Conservation (phyloP, 1,140 invertebrate genomes). For the Sitodiplosis mosellana region DNA sequence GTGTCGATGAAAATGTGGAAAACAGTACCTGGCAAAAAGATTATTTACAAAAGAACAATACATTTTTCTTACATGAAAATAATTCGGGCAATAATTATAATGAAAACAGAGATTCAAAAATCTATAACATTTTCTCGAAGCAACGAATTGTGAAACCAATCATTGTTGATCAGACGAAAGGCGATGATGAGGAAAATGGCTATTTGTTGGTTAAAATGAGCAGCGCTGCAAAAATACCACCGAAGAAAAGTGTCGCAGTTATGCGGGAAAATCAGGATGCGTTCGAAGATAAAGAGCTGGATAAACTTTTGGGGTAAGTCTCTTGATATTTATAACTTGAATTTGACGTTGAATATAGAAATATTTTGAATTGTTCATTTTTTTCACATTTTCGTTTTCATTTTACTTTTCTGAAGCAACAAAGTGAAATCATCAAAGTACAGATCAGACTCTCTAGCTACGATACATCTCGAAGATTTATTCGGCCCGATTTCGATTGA, state of each 20-base stretch:
- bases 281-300: constrained; percentile 35
- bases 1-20: not conserved
- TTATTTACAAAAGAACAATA: not conserved
- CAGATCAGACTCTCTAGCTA: constrained; percentile 15
- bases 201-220: constrained; percentile 17
- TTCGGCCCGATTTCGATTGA: constrained; percentile 19
- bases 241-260: constrained; percentile 10
- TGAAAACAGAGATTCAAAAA: not conserved
- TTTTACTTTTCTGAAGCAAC: constrained; percentile 13
- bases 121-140: constrained; percentile 4
- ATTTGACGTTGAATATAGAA: not conserved
- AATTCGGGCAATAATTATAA: not conserved
- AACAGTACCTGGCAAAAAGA: not conserved
- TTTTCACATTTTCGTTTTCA: not conserved
- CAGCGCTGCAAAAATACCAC: constrained; percentile 11
- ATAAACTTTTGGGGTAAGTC: constrained; percentile 36
- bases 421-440: constrained; percentile 22
- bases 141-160: constrained; percentile 4
- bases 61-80: constrained; percentile 1
- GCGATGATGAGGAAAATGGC: constrained; percentile 7
- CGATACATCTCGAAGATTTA: constrained; percentile 20
- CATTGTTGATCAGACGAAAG: constrained; percentile 12
- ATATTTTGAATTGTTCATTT: not conserved
- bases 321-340: not conserved
- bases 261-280: constrained; percentile 16